These are phyloP conservation scores for Sigmodon hispidus DNA, from an alignment of 2,113 vertebrate genomes.

Conservation along the genomic window DNA sequence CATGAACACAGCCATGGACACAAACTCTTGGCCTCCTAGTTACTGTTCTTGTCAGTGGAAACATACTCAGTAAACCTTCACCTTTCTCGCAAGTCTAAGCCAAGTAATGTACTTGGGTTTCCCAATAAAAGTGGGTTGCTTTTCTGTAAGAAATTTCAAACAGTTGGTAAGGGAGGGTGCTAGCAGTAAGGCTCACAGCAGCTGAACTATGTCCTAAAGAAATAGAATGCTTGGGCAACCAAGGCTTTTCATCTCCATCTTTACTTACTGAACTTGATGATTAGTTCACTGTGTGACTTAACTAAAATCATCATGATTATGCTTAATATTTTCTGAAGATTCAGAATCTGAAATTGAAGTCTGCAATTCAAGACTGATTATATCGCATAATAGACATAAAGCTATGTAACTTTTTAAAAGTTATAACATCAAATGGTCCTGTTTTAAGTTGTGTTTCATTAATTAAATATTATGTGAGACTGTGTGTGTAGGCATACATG, in stretches of 20 bases:
- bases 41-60: background rate
- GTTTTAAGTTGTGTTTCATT: background rate
- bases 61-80: background rate
- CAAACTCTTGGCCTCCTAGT: background rate
- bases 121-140: background rate
- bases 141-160: slow-evolving; percentile 4
- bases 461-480: background rate
- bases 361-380: background rate
- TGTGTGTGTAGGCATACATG: background rate
- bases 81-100: background rate
- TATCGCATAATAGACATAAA: background rate
- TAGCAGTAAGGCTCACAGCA: background rate
- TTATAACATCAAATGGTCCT: background rate
- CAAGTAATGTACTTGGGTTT: background rate
- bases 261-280: background rate
- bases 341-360: background rate
- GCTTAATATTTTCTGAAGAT: slow-evolving; percentile 19
- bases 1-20: background rate
- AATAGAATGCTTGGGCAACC: background rate
- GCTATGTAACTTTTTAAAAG: background rate
- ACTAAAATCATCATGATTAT: background rate
- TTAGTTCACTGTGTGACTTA: background rate
- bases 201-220: background rate
- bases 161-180: background rate
- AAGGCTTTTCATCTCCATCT: background rate